Percentiles rank a stretch among this genome's conserved stretches.
These are phyloP conservation scores for Diphyllodes magnificus DNA, from an alignment of 2,113 vertebrate genomes.

Conservation along the genomic window DNA sequence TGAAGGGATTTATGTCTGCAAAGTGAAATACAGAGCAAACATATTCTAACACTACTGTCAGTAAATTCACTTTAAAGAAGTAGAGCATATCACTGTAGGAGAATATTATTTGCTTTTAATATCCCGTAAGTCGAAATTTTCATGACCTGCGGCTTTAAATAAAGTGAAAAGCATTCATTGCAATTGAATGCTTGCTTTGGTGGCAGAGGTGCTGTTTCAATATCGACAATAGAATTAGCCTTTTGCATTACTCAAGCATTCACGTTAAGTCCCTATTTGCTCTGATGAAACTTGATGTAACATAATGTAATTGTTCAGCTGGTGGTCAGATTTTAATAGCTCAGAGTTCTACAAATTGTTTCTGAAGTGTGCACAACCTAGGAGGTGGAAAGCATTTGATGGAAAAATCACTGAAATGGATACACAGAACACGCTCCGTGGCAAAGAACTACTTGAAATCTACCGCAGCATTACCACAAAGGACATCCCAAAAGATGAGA, in stretches of 20 bases:
- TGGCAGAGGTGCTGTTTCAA: background rate
- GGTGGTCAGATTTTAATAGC: background rate
- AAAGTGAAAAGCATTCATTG: background rate
- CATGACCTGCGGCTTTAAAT: background rate
- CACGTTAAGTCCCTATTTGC: background rate
- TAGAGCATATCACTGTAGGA: background rate
- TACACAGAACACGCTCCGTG: conserved; percentile 77
- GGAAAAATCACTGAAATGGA: conserved; percentile 82
- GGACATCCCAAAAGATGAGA: conserved; percentile 72
- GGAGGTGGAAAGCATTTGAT: conserved; percentile 75
- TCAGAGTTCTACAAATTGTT: conserved; percentile 25
- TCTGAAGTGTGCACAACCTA: conserved; percentile 82
- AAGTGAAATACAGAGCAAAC: background rate
- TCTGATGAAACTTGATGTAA: background rate
- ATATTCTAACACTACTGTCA: background rate
- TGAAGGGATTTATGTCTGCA: background rate
- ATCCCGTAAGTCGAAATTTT: background rate
- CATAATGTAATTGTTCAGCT: background rate
- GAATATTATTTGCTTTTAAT: conserved; percentile 15
- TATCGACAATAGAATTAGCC: background rate
- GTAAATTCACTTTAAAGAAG: background rate
- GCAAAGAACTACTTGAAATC: conserved; percentile 81
- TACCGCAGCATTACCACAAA: conserved; percentile 73
- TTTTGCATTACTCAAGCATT: background rate
- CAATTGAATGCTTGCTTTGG: background rate